phyloP scores from a whole-genome alignment of 2,797 vertebrate genomes.

The Macropodus opercularis region DNA sequence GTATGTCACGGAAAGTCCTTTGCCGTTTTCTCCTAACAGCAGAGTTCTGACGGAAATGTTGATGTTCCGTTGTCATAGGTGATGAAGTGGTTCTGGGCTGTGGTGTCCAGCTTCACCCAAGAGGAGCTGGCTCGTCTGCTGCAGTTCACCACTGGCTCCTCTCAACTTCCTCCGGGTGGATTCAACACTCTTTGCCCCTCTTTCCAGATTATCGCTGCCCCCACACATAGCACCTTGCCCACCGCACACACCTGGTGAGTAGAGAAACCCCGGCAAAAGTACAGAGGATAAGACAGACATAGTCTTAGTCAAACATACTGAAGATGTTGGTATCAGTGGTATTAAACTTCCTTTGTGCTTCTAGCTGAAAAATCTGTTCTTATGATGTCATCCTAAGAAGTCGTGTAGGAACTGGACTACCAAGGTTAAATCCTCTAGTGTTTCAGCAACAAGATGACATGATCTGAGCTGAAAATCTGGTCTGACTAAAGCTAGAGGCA shows the following conservation, averaged over 20 bases:
- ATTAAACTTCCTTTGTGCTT: no score
- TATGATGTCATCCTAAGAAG: no score
- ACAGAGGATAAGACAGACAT: neutral
- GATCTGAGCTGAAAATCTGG: no score
- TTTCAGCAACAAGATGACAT: no score
- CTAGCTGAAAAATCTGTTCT: no score
- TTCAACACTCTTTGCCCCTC: constrained; percentile 98
- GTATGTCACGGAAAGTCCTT: constrained; percentile 63
- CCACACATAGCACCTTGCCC: constrained; percentile 95
- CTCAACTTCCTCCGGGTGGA: constrained; percentile 95
- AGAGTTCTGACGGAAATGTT: neutral
- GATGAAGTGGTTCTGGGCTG: constrained; percentile 99
- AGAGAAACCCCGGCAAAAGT: neutral
- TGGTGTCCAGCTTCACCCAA: constrained; percentile 98
- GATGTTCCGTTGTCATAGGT: constrained; percentile 80
- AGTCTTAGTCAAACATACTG: neutral
- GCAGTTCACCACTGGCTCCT: constrained; percentile 98
- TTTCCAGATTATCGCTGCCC: constrained; percentile 97
- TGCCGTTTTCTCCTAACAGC: neutral
- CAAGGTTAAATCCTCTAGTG: no score
- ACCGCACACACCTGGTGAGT: constrained; percentile 98
- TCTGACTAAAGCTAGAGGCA: no score
- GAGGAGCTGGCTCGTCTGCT: constrained; percentile 96
- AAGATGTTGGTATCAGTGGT: no score
- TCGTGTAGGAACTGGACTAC: no score